Evolutionary conservation across 2,113 vertebrate species (phyloP).

Genomic region (Hippocampus mohnikei): DNA sequence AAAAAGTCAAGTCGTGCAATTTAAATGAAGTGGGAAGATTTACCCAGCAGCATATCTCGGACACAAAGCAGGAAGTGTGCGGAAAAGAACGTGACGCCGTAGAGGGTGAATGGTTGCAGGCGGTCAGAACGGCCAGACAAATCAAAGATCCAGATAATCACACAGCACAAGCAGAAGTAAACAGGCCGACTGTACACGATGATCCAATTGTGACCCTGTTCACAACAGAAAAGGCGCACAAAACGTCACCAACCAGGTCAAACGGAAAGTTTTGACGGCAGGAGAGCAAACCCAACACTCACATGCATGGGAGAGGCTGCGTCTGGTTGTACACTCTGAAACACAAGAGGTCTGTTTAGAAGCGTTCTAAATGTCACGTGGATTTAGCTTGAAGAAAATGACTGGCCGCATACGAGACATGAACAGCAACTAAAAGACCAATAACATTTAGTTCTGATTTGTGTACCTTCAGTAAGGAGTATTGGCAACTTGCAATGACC

Average conservation of each 20-base stretch:
- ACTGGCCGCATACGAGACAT: not conserved
- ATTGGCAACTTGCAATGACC: conserved; percentile 98
- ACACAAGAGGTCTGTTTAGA: conserved; percentile 13
- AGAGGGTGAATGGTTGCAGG: conserved; percentile 85
- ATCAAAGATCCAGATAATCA: conserved; percentile 93
- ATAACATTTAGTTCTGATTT: not conserved
- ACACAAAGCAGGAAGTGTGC: conserved; percentile 84
- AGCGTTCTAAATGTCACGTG: too few relatives aligned
- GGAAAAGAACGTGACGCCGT: conserved; percentile 90
- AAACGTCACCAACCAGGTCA: not conserved
- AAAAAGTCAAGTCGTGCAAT: not conserved
- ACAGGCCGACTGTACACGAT: conserved; percentile 98
- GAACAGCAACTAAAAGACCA: not conserved
- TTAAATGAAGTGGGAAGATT: conserved; percentile 37
- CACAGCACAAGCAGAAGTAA: conserved; percentile 98
- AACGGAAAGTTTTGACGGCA: not conserved
- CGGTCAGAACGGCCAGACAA: conserved; percentile 83
- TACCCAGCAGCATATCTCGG: conserved; percentile 93
- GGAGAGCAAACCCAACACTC: conserved; percentile 54
- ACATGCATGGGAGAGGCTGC: conserved; percentile 91
- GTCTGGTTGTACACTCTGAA: conserved; percentile 86
- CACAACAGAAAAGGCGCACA: conserved; percentile 44
- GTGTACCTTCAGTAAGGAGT: conserved; percentile 92
- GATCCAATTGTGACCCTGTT: conserved; percentile 95
- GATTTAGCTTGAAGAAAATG: not conserved